These are phyloP conservation scores for Gracilinanus agilis DNA, from an alignment of 2,113 vertebrate genomes.

Conservation along the genomic window DNA sequence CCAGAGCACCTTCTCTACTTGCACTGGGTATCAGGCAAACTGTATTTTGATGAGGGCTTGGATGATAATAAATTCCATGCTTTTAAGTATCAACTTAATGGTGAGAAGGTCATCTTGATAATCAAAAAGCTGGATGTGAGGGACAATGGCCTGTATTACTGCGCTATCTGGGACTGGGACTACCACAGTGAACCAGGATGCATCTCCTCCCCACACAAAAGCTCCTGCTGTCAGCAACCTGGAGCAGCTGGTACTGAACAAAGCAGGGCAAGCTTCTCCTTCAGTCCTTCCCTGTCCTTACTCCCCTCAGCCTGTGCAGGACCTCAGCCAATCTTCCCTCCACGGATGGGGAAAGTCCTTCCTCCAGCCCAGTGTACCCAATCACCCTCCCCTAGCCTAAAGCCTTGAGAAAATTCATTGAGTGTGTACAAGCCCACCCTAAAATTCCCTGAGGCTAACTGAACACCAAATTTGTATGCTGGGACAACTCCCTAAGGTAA, in stretches of 20 bases:
- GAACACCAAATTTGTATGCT: not conserved
- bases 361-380: not conserved
- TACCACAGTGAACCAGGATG: rapidly evolving
- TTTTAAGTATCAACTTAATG: rapidly evolving
- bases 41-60: not conserved
- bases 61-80: not conserved
- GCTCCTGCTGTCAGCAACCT: rapidly evolving
- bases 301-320: not conserved
- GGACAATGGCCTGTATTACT: rapidly evolving
- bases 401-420: not conserved
- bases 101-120: rapidly evolving
- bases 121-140: not conserved
- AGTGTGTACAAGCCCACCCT: not conserved
- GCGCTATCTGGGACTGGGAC: rapidly evolving
- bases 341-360: not conserved
- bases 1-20: not conserved
- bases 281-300: not conserved
- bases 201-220: not conserved
- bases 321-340: not conserved
- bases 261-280: not conserved
- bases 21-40: not conserved
- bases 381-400: not conserved
- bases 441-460: not conserved
- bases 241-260: not conserved
- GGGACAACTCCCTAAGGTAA: not conserved